These are phyloP conservation scores for Rhorus exstirpatorius DNA, from an alignment of 2,888 invertebrate genomes.

Conservation along the genomic window DNA sequence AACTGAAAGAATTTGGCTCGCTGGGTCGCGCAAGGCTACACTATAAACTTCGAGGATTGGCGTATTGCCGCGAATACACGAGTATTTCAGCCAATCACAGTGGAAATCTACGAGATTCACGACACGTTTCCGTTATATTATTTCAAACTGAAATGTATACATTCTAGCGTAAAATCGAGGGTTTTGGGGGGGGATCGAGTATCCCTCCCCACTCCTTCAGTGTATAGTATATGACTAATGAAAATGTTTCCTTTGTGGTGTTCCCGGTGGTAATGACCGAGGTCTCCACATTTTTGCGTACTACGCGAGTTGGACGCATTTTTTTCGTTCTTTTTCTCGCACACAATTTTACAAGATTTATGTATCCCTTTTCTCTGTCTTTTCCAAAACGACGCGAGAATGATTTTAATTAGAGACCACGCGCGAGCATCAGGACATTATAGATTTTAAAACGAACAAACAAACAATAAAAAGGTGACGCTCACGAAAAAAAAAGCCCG, in stretches of 20 bases:
- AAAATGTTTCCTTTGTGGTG: slow-evolving; percentile 64
- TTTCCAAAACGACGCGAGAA: background rate
- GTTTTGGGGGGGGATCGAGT: slow-evolving; percentile 40
- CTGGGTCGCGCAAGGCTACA: no score
- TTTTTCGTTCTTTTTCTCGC: slow-evolving; percentile 10
- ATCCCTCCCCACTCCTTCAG: slow-evolving; percentile 40
- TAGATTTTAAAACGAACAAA: background rate
- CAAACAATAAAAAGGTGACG: slow-evolving; percentile 6
- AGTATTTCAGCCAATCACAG: slow-evolving; percentile 23
- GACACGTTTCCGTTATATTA: slow-evolving; percentile 49
- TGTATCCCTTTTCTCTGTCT: no score
- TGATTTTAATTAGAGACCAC: background rate
- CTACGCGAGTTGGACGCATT: slow-evolving; percentile 22
- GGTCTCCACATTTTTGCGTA: slow-evolving; percentile 51
- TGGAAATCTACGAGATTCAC: background rate
- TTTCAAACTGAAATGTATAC: slow-evolving; percentile 37
- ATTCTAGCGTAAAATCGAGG: slow-evolving; percentile 33
- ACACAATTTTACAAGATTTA: background rate
- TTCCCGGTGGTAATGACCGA: slow-evolving; percentile 62
- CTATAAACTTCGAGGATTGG: slow-evolving; percentile 36
- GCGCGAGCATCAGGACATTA: slow-evolving; percentile 19
- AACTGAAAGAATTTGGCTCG: no score
- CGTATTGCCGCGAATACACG: slow-evolving; percentile 5
- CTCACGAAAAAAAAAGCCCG: background rate
- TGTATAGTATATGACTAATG: slow-evolving; percentile 47